A percentile compares a stretch with the other conserved stretches of the same genome.
Conservation (phyloP, 2,113 vertebrate species). For the Australoheros scitulus region DNA sequence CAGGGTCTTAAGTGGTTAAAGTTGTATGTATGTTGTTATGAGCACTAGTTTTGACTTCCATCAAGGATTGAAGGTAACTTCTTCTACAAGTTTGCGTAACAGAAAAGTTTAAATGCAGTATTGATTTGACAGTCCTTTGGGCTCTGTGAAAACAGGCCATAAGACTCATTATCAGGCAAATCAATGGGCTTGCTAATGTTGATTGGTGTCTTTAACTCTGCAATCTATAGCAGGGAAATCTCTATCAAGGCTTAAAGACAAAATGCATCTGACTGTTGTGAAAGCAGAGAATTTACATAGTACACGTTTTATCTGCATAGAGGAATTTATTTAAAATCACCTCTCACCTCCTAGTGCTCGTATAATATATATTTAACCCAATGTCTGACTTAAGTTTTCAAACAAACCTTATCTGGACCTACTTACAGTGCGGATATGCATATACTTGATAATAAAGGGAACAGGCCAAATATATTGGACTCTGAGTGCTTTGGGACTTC, state of each 20-base stretch:
- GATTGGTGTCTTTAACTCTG: slow-evolving; percentile 63
- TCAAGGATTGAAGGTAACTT: background rate
- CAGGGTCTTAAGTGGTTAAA: background rate
- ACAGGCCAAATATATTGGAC: background rate
- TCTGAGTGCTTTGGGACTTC: background rate
- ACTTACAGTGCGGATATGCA: background rate
- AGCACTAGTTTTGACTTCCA: background rate
- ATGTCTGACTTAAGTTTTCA: background rate
- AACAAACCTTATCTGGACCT: background rate
- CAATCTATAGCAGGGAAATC: slow-evolving; percentile 57
- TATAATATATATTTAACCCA: background rate
- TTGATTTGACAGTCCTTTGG: slow-evolving; percentile 46
- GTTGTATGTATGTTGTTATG: background rate
- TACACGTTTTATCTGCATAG: background rate
- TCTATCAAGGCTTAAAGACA: slow-evolving; percentile 33
- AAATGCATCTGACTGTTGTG: background rate
- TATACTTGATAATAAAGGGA: background rate
- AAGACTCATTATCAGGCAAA: slow-evolving; percentile 64
- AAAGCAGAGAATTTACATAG: background rate
- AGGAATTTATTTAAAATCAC: background rate
- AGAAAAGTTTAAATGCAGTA: slow-evolving; percentile 49
- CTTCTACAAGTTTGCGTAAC: slow-evolving; percentile 10
- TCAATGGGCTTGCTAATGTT: slow-evolving; percentile 59
- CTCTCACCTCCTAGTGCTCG: background rate
- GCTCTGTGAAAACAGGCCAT: slow-evolving; percentile 38